These are phyloP conservation scores for Scytalopus superciliaris DNA, from an alignment of 2,113 vertebrate genomes.

Conservation along the genomic window DNA sequence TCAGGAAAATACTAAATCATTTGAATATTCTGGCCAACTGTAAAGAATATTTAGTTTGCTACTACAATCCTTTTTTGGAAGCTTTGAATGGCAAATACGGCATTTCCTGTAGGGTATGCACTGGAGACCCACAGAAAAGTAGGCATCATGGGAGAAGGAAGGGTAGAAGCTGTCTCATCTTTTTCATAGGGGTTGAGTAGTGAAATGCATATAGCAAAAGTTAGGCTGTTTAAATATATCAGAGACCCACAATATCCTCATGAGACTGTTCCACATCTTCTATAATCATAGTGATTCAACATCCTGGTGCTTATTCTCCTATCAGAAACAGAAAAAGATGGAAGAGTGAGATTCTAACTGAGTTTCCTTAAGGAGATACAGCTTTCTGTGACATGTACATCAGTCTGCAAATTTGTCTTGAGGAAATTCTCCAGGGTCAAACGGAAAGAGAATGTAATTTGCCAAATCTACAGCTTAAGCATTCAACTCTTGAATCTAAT, in stretches of 20 bases:
- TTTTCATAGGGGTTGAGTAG: not conserved
- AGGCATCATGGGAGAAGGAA: no score
- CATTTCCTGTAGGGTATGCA: not conserved
- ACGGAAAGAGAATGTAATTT: slow-evolving; percentile 4
- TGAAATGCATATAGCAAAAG: not conserved
- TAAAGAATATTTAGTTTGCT: not conserved
- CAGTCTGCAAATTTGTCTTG: not conserved
- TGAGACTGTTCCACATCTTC: not conserved
- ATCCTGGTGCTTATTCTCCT: not conserved
- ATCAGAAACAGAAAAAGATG: not conserved
- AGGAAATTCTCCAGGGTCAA: not conserved
- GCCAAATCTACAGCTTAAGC: not conserved
- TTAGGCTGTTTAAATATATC: not conserved
- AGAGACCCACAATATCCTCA: not conserved
- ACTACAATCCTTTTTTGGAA: not conserved
- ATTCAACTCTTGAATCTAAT: not conserved
- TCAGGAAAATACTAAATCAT: not conserved
- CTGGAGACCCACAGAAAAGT: not conserved
- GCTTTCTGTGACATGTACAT: not conserved
- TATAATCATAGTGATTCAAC: not conserved
- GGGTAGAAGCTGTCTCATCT: not conserved
- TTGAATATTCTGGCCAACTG: not conserved
- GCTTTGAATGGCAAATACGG: not conserved
- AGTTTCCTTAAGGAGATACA: not conserved
- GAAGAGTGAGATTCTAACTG: not conserved